Evolutionary conservation across 2,113 vertebrate species (phyloP).

Genomic region (Coracopsis vasa): DNA sequence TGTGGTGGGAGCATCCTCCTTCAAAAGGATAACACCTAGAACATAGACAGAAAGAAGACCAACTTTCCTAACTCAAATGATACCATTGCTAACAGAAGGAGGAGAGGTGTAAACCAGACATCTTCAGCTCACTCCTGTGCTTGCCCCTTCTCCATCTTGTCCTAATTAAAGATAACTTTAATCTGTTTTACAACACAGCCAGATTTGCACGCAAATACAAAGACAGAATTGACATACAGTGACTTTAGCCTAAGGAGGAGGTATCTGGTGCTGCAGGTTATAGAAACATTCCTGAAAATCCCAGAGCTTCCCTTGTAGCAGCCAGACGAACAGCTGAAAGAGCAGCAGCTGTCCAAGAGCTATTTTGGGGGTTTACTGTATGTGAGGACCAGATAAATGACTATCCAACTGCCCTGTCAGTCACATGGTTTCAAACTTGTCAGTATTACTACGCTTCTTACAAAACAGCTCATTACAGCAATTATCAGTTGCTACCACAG

Average conservation of each 20-base stretch:
- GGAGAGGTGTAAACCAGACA: not conserved
- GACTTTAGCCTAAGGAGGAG: not conserved
- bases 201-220: not conserved
- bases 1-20: not conserved
- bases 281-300: not conserved
- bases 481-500: constrained; percentile 44
- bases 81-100: not conserved
- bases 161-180: not conserved
- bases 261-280: not conserved
- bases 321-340: not conserved
- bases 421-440: constrained; percentile 13
- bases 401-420: not conserved
- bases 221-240: not conserved
- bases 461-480: constrained; percentile 57
- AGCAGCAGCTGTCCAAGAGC: not conserved
- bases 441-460: constrained; percentile 6
- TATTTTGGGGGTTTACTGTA: not conserved
- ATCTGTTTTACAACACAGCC: fast-evolving
- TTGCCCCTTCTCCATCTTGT: not conserved
- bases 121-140: not conserved
- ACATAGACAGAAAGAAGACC: not conserved
- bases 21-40: not conserved
- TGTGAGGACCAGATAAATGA: not conserved
- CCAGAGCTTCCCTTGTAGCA: not conserved
- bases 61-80: not conserved